Base-by-base conservation (phyloP, 2,113 vertebrate species). In the Coracopsis vasa region DNA sequence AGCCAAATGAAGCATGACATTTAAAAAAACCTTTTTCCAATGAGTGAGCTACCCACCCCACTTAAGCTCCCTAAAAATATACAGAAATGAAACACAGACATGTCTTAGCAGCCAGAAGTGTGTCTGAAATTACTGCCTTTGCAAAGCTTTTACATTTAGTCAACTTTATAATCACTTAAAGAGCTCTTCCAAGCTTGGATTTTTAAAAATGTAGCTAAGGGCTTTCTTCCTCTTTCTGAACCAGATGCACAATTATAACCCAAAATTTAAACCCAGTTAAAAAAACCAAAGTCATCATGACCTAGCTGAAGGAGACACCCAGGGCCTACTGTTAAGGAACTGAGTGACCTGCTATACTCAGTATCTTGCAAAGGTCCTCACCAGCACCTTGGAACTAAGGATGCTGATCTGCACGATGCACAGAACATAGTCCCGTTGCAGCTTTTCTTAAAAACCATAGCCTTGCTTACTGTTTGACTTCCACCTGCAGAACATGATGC, bases 1-100 rank as follows among this genome's bases (percentile, higher is more conserved):
- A 90, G 90, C 88, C 95, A 94, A 95, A 86, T 66, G 92, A 96
- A 95, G 80, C 72, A 94, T 93, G 95, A 95, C 94, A 96, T 97
- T 97, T 96, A 94, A 94, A 96, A 58, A 60, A 91, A 39, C 54
- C 47, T 80, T 96, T 71, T 44, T 41, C 80, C 91, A 84, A 19
- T 73, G 67, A 97, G 82, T 77, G 90, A 94, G 91, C 65, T 96
- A 95, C 92, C 86, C 87, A 95, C 90, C 66, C 77, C 37, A 87
- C 75, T 92, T 94, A 94, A 94, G 75, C 65, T 94, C 88, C 90
- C 94, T 95, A 93, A 96, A 97, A 95, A 94, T 90, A 94, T 28
- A 94, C 88, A 60, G 80, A 81, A 84, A 96, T 92, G 86, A 94
- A 94, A 86, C 92, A 82, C 15, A 79, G 83, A 80, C 60, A 47